Evolutionary conservation across 2,888 invertebrate species (phyloP).

Genomic region (Cyaniris semiargus): DNA sequence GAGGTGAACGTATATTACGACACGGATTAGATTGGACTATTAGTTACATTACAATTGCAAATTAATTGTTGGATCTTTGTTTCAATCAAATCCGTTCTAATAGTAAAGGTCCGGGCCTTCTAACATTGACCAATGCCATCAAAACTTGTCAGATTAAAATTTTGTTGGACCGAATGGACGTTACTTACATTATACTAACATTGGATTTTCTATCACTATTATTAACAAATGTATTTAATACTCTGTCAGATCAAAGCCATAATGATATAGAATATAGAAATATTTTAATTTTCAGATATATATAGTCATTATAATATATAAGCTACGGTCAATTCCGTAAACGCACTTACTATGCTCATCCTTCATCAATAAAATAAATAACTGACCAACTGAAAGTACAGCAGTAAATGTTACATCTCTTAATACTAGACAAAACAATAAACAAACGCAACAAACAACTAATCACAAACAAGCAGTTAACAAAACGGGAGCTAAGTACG

Average conservation of each 20-base stretch:
- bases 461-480: conserved; percentile 21
- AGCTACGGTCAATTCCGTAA: too few species aligned
- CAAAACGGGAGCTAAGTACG: conserved; percentile 37
- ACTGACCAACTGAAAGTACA: neutral
- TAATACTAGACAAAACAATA: neutral
- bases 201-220: too few species aligned
- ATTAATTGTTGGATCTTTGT: conserved; percentile 20
- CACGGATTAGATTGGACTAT: conserved; percentile 28
- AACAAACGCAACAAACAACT: conserved; percentile 23
- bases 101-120: neutral
- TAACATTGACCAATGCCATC: neutral
- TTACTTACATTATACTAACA: too few species aligned
- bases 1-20: conserved; percentile 28
- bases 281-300: too few species aligned
- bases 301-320: too few species aligned
- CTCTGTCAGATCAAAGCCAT: too few species aligned
- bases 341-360: too few species aligned
- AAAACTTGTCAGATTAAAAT: neutral
- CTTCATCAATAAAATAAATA: neutral
- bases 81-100: neutral
- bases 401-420: neutral
- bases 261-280: too few species aligned
- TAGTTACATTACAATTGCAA: conserved; percentile 19
- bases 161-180: neutral
- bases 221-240: too few species aligned